Percentiles rank a stretch among this genome's conserved stretches.
phyloP scores from a whole-genome alignment of 1,140 invertebrate genomes.

The Cylas formicarius region DNA sequence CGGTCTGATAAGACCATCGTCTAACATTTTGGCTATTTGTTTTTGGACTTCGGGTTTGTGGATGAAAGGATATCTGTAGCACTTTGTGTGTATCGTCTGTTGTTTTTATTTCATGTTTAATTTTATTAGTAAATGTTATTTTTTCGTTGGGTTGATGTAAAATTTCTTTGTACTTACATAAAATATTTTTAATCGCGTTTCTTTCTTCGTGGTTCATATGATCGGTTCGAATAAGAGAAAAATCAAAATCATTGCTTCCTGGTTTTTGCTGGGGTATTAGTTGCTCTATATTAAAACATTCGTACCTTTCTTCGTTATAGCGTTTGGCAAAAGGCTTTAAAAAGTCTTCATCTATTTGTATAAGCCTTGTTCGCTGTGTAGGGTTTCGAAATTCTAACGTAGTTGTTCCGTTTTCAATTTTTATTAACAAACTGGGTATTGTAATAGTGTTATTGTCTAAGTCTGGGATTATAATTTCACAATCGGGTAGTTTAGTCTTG shows the following conservation, averaged over 20 bases:
- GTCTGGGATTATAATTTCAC: too few species aligned
- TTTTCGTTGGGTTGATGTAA: constrained; percentile 11
- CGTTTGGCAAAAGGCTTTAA: too few species aligned
- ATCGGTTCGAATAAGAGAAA: constrained; percentile 9
- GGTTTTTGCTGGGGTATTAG: too few species aligned
- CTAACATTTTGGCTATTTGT: constrained; percentile 25
- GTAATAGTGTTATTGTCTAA: too few species aligned
- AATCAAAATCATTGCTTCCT: too few species aligned
- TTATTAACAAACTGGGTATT: too few species aligned
- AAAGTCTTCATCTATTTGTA: too few species aligned
- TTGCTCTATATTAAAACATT: too few species aligned
- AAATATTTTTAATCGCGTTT: constrained; percentile 6
- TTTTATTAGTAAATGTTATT: constrained; percentile 11
- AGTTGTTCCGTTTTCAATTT: not conserved
- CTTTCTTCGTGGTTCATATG: constrained; percentile 22
- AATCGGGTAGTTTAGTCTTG: constrained; percentile 2
- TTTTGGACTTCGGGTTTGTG: constrained; percentile 23
- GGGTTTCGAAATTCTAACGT: not conserved
- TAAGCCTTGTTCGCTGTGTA: not conserved
- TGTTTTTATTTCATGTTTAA: constrained; percentile 19
- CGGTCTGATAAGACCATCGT: constrained; percentile 20
- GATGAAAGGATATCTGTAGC: constrained; percentile 16
- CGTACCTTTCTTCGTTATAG: too few species aligned
- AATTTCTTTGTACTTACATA: constrained; percentile 9
- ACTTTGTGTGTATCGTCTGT: constrained; percentile 11